Percentiles rank a stretch among this genome's conserved stretches.
Evolutionary conservation across 2,888 invertebrate species (phyloP).

Genomic region (Microdon myrmicae): DNA sequence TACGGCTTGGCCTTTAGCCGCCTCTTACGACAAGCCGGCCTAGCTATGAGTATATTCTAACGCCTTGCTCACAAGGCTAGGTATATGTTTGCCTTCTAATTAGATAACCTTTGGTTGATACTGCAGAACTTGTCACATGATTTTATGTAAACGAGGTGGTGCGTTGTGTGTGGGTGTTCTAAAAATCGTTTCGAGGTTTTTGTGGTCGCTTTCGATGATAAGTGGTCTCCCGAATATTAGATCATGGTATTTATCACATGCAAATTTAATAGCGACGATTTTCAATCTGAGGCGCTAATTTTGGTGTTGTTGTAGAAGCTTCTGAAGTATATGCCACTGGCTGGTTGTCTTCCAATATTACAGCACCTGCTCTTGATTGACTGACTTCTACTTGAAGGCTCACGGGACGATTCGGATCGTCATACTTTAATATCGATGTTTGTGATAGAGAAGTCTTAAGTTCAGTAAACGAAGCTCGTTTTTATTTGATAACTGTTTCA

Average conservation of each 20-base stretch:
- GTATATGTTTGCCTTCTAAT: too few species aligned
- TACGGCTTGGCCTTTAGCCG: too few species aligned
- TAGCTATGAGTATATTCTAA: too few species aligned
- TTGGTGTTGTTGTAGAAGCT: conserved; percentile 11
- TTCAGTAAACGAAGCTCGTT: conserved; percentile 13
- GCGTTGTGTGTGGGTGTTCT: conserved; percentile 35
- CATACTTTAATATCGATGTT: conserved; percentile 13
- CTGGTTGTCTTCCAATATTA: conserved; percentile 15
- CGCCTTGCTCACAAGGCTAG: too few species aligned
- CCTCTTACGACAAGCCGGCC: too few species aligned
- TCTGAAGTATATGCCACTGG: conserved; percentile 10
- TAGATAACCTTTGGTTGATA: conserved; percentile 49
- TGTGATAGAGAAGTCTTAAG: conserved; percentile 11
- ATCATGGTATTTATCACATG: conserved; percentile 54
- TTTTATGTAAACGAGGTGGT: conserved; percentile 51
- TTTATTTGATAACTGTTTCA: conserved; percentile 12
- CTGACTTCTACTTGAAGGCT: conserved; percentile 20
- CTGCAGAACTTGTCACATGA: conserved; percentile 49
- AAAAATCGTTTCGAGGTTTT: conserved; percentile 55
- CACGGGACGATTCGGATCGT: conserved; percentile 9
- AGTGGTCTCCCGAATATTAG: conserved; percentile 16
- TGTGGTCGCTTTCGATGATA: conserved; percentile 54
- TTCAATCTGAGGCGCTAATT: conserved; percentile 15
- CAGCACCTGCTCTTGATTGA: conserved; percentile 11
- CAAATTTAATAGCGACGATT: conserved; percentile 20